Evolutionary conservation across 1,140 invertebrate genomes (phyloP).

Genomic region (Venturia canescens): DNA sequence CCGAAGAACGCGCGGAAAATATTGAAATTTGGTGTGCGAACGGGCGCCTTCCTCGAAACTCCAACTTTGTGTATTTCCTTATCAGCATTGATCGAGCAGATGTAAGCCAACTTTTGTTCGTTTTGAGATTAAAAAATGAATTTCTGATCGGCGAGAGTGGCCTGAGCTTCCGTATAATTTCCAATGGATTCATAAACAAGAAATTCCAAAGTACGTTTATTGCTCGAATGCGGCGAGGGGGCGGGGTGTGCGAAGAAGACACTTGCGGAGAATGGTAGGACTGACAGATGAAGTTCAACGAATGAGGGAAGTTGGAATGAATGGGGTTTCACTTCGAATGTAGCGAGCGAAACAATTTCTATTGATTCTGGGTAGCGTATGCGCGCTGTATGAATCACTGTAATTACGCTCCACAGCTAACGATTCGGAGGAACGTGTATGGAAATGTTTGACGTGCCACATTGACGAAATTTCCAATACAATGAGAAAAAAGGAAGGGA

Average conservation of each 20-base stretch:
- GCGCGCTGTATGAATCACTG: slow-evolving; percentile 19
- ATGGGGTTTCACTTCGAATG: slow-evolving; percentile 18
- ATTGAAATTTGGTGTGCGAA: no score
- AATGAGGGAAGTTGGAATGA: slow-evolving; percentile 31
- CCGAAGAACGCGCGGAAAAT: no score
- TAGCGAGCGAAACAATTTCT: slow-evolving; percentile 26
- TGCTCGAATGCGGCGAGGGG: background rate
- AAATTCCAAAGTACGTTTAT: background rate
- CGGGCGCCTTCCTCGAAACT: no score
- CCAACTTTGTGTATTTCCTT: no score
- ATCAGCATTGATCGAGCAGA: no score
- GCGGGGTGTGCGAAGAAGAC: background rate
- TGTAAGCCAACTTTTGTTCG: no score
- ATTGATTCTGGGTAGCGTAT: slow-evolving; percentile 19
- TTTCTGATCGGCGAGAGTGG: no score
- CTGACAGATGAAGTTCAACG: slow-evolving; percentile 28
- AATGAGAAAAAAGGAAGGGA: background rate
- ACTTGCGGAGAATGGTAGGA: slow-evolving; percentile 5
- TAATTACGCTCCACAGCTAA: slow-evolving; percentile 11
- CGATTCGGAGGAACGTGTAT: background rate
- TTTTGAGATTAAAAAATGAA: no score
- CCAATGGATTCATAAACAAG: background rate
- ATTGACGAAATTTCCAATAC: slow-evolving; percentile 25
- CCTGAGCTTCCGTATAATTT: background rate
- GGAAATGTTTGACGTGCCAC: slow-evolving; percentile 15